phyloP scores from a whole-genome alignment of 2,888 invertebrate genomes.

The Dasypogon diadema region DNA sequence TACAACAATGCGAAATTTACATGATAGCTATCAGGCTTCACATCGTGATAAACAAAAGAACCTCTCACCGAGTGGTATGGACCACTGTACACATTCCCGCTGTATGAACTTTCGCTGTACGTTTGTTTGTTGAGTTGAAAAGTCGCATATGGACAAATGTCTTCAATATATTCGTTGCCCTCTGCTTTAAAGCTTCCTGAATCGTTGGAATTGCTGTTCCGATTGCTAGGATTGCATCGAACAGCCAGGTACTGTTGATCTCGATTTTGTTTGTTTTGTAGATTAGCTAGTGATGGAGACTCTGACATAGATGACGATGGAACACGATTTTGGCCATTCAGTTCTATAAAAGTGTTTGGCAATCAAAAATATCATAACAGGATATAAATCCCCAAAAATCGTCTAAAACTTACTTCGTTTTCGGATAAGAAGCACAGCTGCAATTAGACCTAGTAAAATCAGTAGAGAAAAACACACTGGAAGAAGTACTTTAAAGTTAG shows the following conservation, averaged over 20 bases:
- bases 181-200: conserved; percentile 72
- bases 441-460: conserved; percentile 76
- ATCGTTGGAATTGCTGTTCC: conserved; percentile 69
- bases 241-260: conserved; percentile 83
- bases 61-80: conserved; percentile 88
- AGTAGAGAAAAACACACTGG: conserved; percentile 78
- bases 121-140: conserved; percentile 89
- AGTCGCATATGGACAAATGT: conserved; percentile 93
- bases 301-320: conserved; percentile 74
- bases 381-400: conserved; percentile 1
- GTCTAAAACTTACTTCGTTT: conserved; percentile 74
- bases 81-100: conserved; percentile 88
- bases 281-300: conserved; percentile 81
- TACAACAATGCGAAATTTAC: conserved; percentile 59
- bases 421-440: conserved; percentile 78
- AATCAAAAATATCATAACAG: not conserved
- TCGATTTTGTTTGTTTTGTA: conserved; percentile 84
- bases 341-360: conserved; percentile 65
- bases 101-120: conserved; percentile 91
- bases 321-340: conserved; percentile 68
- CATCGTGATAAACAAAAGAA: conserved; percentile 91
- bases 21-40: conserved; percentile 74
- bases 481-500: conserved; percentile 74
- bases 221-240: conserved; percentile 71
- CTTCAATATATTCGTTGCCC: conserved; percentile 85